Conservation (phyloP, 2,888 invertebrate species). For the Uropetala carovei region DNA sequence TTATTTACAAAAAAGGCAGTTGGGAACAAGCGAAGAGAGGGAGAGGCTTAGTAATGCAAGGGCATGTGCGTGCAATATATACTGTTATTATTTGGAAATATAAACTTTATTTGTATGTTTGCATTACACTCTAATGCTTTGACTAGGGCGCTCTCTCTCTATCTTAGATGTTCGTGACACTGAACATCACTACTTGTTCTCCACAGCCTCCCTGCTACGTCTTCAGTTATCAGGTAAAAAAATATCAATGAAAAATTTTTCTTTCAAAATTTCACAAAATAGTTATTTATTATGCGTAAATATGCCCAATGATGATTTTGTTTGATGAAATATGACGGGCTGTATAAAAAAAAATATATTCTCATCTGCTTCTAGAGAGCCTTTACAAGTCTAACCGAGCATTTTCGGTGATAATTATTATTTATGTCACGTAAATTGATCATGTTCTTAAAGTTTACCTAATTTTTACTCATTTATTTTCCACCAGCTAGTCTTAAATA, state of each 20-base stretch:
- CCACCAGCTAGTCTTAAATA: too few species aligned
- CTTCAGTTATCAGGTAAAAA: conserved; percentile 55
- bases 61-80: conserved; percentile 3
- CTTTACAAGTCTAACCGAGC: too few species aligned
- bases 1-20: conserved; percentile 39
- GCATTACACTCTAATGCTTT: conserved; percentile 49
- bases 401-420: too few species aligned
- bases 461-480: too few species aligned
- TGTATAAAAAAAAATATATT: too few species aligned
- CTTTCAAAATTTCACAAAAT: too few species aligned
- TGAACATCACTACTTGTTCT: conserved; percentile 66
- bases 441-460: too few species aligned
- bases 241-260: background rate
- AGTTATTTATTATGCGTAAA: too few species aligned
- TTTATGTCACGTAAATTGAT: too few species aligned
- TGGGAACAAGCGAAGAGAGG: conserved; percentile 48
- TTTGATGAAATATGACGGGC: too few species aligned
- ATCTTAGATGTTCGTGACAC: conserved; percentile 68
- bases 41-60: conserved; percentile 32
- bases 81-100: conserved; percentile 32
- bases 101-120: conserved; percentile 37
- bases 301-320: too few species aligned
- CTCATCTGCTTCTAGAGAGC: too few species aligned
- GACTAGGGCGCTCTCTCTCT: conserved; percentile 65
- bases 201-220: conserved; percentile 66